Conservation (phyloP, 2,113 vertebrate genomes). For the Pygoscelis adeliae region DNA sequence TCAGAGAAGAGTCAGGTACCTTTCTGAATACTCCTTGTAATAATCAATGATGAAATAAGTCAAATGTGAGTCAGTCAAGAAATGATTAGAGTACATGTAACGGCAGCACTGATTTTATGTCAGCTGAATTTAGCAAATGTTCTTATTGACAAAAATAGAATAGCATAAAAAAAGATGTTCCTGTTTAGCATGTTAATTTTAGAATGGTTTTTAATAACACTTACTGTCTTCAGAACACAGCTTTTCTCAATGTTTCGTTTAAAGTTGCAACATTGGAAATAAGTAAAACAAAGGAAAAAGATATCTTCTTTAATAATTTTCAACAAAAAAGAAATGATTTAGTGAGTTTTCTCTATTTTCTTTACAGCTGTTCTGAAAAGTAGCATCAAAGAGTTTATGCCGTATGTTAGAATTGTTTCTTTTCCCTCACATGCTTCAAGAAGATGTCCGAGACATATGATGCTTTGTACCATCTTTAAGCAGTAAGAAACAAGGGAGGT, state of each 20-base stretch:
- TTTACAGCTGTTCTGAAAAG: not conserved
- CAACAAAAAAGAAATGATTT: not conserved
- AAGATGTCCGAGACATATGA: not conserved
- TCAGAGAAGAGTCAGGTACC: not conserved
- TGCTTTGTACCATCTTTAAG: not conserved
- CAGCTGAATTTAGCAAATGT: not conserved
- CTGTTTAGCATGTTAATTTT: not conserved
- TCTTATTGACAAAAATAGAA: not conserved
- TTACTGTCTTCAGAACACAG: not conserved
- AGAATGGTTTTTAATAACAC: not conserved
- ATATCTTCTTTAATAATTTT: not conserved
- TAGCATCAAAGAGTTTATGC: not conserved
- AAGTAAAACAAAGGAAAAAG: not conserved
- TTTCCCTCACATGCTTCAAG: no score
- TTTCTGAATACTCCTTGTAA: not conserved
- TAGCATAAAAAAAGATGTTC: not conserved
- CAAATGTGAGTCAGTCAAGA: not conserved
- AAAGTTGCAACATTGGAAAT: not conserved
- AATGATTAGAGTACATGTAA: not conserved
- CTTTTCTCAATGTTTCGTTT: not conserved
- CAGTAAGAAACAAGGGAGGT: not conserved
- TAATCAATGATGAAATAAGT: not conserved
- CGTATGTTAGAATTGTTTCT: rapidly evolving
- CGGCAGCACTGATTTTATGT: not conserved
- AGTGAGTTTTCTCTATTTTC: not conserved